A percentile compares a stretch with the other conserved stretches of the same genome.
phyloP scores from a whole-genome alignment of 2,888 invertebrate species.

The Andrena camellia region DNA sequence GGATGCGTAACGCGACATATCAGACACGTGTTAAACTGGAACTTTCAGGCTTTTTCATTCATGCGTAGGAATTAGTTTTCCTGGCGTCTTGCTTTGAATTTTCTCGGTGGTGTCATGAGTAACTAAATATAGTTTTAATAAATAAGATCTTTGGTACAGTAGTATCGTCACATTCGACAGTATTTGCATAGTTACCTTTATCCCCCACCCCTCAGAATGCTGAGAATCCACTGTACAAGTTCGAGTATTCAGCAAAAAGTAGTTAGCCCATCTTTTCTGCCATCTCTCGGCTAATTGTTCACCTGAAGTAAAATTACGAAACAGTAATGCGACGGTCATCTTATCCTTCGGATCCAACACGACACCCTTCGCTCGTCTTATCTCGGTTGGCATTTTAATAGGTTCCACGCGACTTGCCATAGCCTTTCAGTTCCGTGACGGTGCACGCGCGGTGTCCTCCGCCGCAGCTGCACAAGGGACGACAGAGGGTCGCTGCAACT shows the following conservation, averaged over 20 bases:
- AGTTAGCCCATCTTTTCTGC: no score
- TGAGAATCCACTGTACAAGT: no score
- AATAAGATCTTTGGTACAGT: no score
- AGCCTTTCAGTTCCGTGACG: slow-evolving; percentile 41
- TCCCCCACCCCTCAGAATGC: no score
- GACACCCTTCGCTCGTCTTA: neutral
- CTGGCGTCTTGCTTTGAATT: neutral
- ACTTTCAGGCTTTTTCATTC: neutral
- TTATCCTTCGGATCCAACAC: neutral
- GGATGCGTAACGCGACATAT: neutral
- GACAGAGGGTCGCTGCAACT: slow-evolving; percentile 1
- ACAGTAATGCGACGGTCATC: neutral
- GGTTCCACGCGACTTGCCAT: slow-evolving; percentile 26
- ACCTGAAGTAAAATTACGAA: neutral
- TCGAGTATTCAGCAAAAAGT: no score
- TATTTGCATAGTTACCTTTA: no score
- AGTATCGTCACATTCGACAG: no score
- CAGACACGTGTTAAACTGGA: neutral
- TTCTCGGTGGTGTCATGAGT: neutral
- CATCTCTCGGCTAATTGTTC: no score
- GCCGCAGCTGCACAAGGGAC: slow-evolving; percentile 32
- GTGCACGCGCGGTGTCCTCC: slow-evolving; percentile 36
- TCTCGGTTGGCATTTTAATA: slow-evolving; percentile 20
- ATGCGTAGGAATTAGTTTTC: slow-evolving; percentile 25
- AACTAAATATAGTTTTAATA: neutral